Conservation (phyloP, 2,888 invertebrate genomes). For the Metopia argyrocephala region DNA sequence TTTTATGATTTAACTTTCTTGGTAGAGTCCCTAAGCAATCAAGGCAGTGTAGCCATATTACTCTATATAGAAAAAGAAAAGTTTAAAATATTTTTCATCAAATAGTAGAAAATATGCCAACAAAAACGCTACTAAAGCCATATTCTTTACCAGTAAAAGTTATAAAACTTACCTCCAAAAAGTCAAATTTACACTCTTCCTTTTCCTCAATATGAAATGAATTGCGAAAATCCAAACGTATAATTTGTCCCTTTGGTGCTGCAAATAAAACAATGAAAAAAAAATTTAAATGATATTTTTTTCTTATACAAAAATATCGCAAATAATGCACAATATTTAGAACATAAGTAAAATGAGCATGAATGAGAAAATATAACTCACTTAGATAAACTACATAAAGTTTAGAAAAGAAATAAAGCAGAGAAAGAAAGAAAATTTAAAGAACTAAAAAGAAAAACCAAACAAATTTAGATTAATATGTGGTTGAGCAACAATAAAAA, state of each 20-base stretch:
- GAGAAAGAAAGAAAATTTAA: neutral
- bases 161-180: conserved; percentile 81
- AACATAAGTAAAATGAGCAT: conserved; percentile 23
- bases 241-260: conserved; percentile 83
- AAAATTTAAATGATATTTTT: conserved; percentile 54
- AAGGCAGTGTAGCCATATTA: neutral
- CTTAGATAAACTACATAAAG: conserved; percentile 29
- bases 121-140: neutral
- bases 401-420: conserved; percentile 35
- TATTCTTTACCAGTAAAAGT: neutral
- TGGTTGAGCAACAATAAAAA: neutral
- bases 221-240: conserved; percentile 89
- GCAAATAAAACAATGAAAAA: conserved; percentile 69
- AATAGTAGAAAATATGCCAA: neutral
- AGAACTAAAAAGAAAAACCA: neutral
- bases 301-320: too few relatives aligned
- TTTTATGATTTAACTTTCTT: neutral
- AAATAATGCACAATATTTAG: neutral
- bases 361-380: conserved; percentile 21
- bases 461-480: too few relatives aligned
- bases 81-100: neutral
- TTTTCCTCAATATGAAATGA: conserved; percentile 86
- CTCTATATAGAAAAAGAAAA: too few relatives aligned
- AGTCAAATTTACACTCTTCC: conserved; percentile 87
- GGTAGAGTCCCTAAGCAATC: neutral